Conservation (phyloP, 2,797 vertebrate species). For the Tangara arthus region DNA sequence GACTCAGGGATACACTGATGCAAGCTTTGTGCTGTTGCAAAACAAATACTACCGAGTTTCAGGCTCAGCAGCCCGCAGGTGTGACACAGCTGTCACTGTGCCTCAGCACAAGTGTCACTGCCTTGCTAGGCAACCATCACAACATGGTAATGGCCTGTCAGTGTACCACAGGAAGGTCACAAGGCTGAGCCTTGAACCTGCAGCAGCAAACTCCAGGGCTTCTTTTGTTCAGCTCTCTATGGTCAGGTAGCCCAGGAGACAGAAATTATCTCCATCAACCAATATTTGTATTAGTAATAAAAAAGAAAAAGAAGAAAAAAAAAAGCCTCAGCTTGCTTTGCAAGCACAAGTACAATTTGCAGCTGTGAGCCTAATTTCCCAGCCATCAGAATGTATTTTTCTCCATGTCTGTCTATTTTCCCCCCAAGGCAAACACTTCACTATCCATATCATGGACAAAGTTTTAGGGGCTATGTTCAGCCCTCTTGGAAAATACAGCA, state of each 20-base stretch:
- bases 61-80: not conserved
- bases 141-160: not conserved
- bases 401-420: not conserved
- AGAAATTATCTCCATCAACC: not conserved
- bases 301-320: not conserved
- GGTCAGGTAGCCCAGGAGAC: not conserved
- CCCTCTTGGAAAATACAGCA: not conserved
- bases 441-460: not conserved
- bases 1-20: not conserved
- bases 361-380: not conserved
- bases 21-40: not conserved
- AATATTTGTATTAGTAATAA: not conserved
- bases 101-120: not conserved
- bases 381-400: not conserved
- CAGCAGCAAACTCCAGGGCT: not conserved
- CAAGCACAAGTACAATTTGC: not conserved
- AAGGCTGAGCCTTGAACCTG: not conserved
- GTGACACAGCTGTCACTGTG: conserved; percentile 5
- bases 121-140: not conserved
- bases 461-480: not conserved
- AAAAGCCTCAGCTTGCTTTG: not conserved
- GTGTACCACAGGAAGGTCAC: not conserved
- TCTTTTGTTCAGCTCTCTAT: not conserved
- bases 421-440: not conserved
- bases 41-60: not conserved